phyloP scores from a whole-genome alignment of 1,140 invertebrate genomes.

The Bradysia coprophila region DNA sequence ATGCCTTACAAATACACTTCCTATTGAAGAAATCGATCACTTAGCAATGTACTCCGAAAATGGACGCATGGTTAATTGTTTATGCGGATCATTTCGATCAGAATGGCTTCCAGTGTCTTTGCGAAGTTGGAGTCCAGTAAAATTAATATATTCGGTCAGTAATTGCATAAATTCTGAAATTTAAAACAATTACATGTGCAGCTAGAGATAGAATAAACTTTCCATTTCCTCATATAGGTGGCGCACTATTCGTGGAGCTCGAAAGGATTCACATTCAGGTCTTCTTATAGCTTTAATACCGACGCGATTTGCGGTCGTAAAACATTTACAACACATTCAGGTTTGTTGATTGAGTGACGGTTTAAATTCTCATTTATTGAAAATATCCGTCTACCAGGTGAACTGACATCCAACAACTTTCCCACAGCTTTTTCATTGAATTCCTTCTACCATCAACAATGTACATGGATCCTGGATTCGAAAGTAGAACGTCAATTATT shows the following conservation, averaged over 20 bases:
- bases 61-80: slow-evolving; percentile 40
- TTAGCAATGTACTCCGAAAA: slow-evolving; percentile 40
- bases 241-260: slow-evolving; percentile 42
- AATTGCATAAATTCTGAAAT: no score
- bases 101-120: slow-evolving; percentile 49
- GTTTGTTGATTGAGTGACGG: slow-evolving; percentile 17
- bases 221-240: no score
- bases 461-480: slow-evolving; percentile 49
- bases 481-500: slow-evolving; percentile 43
- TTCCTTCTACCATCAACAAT: slow-evolving; percentile 51
- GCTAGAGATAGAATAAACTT: no score
- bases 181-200: no score
- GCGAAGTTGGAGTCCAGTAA: slow-evolving; percentile 43
- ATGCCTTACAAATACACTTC: slow-evolving; percentile 32
- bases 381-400: no score
- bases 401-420: slow-evolving; percentile 32
- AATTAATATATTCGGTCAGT: slow-evolving; percentile 46
- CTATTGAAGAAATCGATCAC: slow-evolving; percentile 46
- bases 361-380: background rate
- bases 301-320: slow-evolving; percentile 46
- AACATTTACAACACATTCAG: slow-evolving; percentile 37
- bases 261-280: slow-evolving; percentile 42
- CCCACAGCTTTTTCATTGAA: slow-evolving; percentile 35
- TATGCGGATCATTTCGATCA: slow-evolving; percentile 48
- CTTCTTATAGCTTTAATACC: slow-evolving; percentile 45